Evolutionary conservation across 2,888 invertebrate genomes (phyloP).

Genomic region (Coenonympha glycerion): DNA sequence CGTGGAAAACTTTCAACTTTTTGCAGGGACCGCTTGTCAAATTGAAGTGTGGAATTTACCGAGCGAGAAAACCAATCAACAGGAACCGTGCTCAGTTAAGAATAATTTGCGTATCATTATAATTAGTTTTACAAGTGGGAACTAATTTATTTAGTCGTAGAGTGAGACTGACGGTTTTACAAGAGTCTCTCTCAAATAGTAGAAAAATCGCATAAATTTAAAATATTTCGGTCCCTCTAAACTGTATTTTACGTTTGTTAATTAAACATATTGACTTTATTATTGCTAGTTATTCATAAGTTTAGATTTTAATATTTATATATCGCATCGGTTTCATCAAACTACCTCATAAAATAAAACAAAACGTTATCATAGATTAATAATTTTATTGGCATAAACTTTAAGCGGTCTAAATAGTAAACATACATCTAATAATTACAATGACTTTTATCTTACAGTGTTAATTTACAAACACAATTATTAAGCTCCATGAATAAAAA

Average conservation of each 20-base stretch:
- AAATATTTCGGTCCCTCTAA: not conserved
- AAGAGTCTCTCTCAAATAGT: no score
- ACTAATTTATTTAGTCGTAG: no score
- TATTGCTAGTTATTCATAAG: slow-evolving; percentile 2
- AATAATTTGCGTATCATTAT: no score
- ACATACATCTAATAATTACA: slow-evolving; percentile 53
- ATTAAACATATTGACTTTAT: not conserved
- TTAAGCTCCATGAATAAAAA: slow-evolving; percentile 60
- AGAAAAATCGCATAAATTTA: no score
- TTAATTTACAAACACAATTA: slow-evolving; percentile 54
- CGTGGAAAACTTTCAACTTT: not conserved
- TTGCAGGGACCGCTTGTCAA: not conserved
- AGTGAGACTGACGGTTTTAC: no score
- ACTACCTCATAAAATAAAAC: slow-evolving; percentile 23
- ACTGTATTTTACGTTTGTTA: not conserved
- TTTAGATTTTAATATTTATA: slow-evolving; percentile 7
- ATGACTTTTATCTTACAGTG: slow-evolving; percentile 62
- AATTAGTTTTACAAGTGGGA: no score
- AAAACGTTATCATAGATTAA: slow-evolving; percentile 18
- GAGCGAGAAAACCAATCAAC: no score
- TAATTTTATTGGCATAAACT: slow-evolving; percentile 65
- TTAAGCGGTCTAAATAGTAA: slow-evolving; percentile 53
- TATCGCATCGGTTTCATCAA: slow-evolving; percentile 7
- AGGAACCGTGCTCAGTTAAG: no score
- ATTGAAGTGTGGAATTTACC: not conserved